These are phyloP conservation scores for Danionella dracula DNA, from an alignment of 2,797 vertebrate species.

Conservation along the genomic window DNA sequence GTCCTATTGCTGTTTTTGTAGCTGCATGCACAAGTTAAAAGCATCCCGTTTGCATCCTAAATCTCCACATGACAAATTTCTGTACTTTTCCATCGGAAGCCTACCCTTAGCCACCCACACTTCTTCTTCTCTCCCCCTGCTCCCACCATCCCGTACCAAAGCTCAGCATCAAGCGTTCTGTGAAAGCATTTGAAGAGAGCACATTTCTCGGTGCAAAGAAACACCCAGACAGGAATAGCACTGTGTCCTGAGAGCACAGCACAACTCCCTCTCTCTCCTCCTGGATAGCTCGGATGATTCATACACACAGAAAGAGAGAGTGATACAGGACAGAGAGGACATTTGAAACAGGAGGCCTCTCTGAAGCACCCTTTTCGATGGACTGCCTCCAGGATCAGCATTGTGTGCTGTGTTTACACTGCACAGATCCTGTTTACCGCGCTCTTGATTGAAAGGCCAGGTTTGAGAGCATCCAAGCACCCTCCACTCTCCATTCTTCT, in stretches of 20 bases:
- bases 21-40: neutral
- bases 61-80: slow-evolving; percentile 90
- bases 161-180: slow-evolving; percentile 35
- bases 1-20: no score
- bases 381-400: neutral
- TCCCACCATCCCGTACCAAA: slow-evolving; percentile 20
- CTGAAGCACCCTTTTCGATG: neutral
- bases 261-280: slow-evolving; percentile 17
- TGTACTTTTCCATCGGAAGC: slow-evolving; percentile 82
- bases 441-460: slow-evolving; percentile 27
- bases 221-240: slow-evolving; percentile 52
- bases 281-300: slow-evolving; percentile 42
- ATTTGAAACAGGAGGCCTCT: slow-evolving; percentile 26
- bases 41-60: neutral
- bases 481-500: slow-evolving; percentile 21
- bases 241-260: slow-evolving; percentile 34
- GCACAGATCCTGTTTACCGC: slow-evolving; percentile 24
- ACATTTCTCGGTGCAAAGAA: slow-evolving; percentile 38
- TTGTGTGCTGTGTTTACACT: slow-evolving; percentile 33
- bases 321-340: slow-evolving; percentile 39
- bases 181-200: slow-evolving; percentile 42
- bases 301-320: slow-evolving; percentile 37
- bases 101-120: slow-evolving; percentile 29
- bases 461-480: slow-evolving; percentile 23
- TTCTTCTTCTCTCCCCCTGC: neutral